phyloP scores from a whole-genome alignment of 1,140 invertebrate genomes.

The Drosophila varians region DNA sequence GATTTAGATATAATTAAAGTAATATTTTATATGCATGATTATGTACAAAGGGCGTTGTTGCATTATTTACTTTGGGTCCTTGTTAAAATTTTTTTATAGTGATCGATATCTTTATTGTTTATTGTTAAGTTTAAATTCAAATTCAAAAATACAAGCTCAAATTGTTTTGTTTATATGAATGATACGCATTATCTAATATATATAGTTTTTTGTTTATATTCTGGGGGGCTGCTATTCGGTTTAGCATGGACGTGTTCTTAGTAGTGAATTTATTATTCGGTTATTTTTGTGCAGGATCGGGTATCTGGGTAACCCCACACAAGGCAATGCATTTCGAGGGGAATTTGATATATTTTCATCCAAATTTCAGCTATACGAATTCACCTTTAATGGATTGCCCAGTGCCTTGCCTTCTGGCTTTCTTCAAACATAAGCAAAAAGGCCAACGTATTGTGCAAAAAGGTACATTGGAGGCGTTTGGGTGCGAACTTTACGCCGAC shows the following conservation, averaged over 20 bases:
- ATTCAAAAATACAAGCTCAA: constrained; percentile 77
- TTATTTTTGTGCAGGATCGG: constrained; percentile 15
- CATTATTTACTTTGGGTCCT: constrained; percentile 33
- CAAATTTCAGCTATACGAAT: not conserved
- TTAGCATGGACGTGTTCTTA: constrained; percentile 61
- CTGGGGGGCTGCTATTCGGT: constrained; percentile 42
- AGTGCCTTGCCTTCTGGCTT: not conserved
- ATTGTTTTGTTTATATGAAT: constrained; percentile 51
- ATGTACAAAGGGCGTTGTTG: constrained; percentile 43
- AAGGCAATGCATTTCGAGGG: not conserved
- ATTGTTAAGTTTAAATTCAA: constrained; percentile 57
- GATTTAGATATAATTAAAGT: constrained; percentile 35
- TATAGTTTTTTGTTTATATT: constrained; percentile 19
- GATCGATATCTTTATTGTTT: constrained; percentile 30
- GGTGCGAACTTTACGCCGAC: constrained; percentile 50
- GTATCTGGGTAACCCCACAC: constrained; percentile 10
- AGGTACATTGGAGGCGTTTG: constrained; percentile 65
- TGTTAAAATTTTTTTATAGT: constrained; percentile 65
- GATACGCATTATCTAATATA: constrained; percentile 54
- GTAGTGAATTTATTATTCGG: constrained; percentile 24
- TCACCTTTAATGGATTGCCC: not conserved
- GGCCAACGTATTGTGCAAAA: constrained; percentile 68
- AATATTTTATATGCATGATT: constrained; percentile 36
- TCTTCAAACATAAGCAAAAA: constrained; percentile 45
- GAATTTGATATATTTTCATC: not conserved